phyloP scores from a whole-genome alignment of 1,140 invertebrate species.

The Cyphomyrmex costatus region DNA sequence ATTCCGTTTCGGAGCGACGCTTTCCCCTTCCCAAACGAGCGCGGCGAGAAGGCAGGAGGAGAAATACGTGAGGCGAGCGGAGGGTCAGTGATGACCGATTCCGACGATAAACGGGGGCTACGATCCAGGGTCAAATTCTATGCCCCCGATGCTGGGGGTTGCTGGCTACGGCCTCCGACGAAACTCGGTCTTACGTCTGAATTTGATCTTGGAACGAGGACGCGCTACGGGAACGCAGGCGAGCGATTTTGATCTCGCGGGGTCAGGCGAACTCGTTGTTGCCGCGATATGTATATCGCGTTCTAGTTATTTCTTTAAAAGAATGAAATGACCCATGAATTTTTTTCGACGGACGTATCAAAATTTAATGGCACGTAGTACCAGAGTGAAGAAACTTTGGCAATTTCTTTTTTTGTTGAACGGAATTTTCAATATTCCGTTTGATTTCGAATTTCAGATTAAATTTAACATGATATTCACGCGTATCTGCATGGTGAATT shows the following conservation, averaged over 20 bases:
- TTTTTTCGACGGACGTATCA: background rate
- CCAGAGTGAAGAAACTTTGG: background rate
- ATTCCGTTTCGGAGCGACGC: constrained; percentile 78
- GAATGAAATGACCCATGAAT: background rate
- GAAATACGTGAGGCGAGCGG: constrained; percentile 55
- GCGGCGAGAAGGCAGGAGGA: constrained; percentile 10
- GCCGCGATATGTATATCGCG: too few relatives aligned
- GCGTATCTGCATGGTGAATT: background rate
- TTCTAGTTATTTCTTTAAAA: background rate
- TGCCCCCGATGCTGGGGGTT: constrained; percentile 31
- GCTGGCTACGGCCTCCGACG: constrained; percentile 3
- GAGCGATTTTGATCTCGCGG: constrained; percentile 4
- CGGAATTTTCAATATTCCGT: background rate
- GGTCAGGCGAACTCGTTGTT: background rate
- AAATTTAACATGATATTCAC: background rate
- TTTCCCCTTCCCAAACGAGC: constrained; percentile 1
- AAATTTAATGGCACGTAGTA: background rate
- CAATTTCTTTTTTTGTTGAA: background rate
- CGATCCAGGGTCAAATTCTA: constrained; percentile 76
- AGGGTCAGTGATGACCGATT: constrained; percentile 79
- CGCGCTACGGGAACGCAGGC: constrained; percentile 5
- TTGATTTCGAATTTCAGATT: background rate
- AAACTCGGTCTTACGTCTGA: constrained; percentile 57
- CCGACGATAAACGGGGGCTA: constrained; percentile 74
- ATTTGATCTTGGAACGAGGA: constrained; percentile 47